phyloP scores from a whole-genome alignment of 2,113 vertebrate genomes.

The Turnix velox region DNA sequence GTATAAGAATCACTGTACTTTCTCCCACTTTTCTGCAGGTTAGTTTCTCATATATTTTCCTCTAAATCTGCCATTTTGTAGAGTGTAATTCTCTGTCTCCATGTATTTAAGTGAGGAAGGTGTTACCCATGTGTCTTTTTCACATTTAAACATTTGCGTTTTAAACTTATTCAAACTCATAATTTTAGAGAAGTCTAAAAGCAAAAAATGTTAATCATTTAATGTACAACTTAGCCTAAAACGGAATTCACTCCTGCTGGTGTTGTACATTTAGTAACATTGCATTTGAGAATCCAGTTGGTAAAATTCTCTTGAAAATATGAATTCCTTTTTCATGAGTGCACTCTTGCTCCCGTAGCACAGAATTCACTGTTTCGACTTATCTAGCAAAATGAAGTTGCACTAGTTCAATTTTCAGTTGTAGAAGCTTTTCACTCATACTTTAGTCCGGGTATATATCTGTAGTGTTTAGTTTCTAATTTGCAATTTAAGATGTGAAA shows the following conservation, averaged over 20 bases:
- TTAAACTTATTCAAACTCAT: background rate
- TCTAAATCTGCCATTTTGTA: background rate
- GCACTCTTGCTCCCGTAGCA: background rate
- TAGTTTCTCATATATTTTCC: background rate
- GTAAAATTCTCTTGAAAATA: background rate
- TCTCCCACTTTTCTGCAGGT: background rate
- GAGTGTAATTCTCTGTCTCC: background rate
- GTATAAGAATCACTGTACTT: background rate
- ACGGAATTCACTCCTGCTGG: rapidly evolving
- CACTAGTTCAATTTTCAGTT: background rate
- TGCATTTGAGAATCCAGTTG: background rate
- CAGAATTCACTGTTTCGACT: background rate
- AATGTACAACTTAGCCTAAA: background rate
- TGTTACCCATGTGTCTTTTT: background rate
- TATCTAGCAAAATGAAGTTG: background rate
- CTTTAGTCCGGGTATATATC: background rate
- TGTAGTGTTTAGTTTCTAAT: background rate
- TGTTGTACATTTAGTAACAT: background rate
- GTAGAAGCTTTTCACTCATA: background rate
- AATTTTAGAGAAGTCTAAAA: background rate
- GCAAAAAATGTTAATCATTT: background rate
- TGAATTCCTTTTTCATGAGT: background rate
- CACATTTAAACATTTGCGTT: background rate
- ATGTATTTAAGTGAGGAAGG: background rate
- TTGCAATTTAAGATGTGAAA: background rate